Evolutionary conservation across 1,140 invertebrate genomes (phyloP).

Genomic region (Drosophila parvula): DNA sequence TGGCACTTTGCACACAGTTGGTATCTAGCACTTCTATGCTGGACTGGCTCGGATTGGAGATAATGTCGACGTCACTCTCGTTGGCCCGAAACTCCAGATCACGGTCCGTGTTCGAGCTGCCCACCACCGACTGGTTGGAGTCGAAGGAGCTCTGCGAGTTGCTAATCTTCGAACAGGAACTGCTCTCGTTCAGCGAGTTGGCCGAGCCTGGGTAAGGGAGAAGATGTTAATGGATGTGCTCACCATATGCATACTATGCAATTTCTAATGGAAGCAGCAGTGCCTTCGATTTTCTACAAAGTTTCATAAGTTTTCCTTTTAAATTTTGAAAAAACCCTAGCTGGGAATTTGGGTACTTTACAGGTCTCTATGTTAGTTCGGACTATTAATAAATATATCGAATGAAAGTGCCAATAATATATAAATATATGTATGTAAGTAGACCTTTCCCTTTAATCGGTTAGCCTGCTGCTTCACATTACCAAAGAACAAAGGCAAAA

Average conservation of each 20-base stretch:
- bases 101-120: constrained; percentile 79
- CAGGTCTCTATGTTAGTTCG: no score
- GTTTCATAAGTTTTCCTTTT: background rate
- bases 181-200: constrained; percentile 83
- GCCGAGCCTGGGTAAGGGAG: constrained; percentile 73
- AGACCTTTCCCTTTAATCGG: constrained; percentile 1
- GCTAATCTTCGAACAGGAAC: constrained; percentile 81
- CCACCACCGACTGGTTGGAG: constrained; percentile 83
- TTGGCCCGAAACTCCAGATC: constrained; percentile 77
- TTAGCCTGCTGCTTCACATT: constrained; percentile 66
- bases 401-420: no score
- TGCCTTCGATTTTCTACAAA: constrained; percentile 19
- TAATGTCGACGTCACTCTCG: constrained; percentile 87
- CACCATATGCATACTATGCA: background rate
- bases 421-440: background rate
- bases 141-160: constrained; percentile 81
- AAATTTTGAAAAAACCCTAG: constrained; percentile 8
- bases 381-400: no score
- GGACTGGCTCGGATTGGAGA: constrained; percentile 88
- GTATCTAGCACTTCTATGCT: constrained; percentile 88
- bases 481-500: constrained; percentile 39
- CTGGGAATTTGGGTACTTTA: background rate
- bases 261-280: constrained; percentile 71
- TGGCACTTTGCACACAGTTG: constrained; percentile 77
- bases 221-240: constrained; percentile 14